Evolutionary conservation across 2,113 vertebrate species (phyloP), one percentile per base, ranked within the genome.

Genomic region (Probosciger aterrimus): DNA sequence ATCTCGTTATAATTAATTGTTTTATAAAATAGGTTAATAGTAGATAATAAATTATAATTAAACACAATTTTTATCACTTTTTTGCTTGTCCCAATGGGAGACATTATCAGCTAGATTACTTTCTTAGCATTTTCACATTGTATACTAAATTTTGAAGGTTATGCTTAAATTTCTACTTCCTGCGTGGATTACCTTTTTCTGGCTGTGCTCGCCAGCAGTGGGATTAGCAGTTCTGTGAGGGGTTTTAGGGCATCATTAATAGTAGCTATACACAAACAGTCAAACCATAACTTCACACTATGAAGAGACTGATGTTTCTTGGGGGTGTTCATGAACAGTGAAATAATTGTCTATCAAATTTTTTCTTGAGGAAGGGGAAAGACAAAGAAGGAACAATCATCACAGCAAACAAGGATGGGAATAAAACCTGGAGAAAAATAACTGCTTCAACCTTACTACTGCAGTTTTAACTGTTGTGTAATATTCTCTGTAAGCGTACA

Each of bases 11-110:
- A 69, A 84, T 70, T 60, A 2, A 8, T 49, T 83, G 20, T 35
- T 80, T 92, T 83, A 80, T 60, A 71, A 88, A 92, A 82, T 19
- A 86, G 30, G 20, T 62, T 90, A 86, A 57, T 64, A 68, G 13
- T 78, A 88, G 47, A 25, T 55, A 82, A 57, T 35, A 75, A 76
- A 4, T 90, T 47, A 47, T 25, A 93, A 81, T 68, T 75, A 68
- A 93, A 78, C 10, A 78, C 12, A 0, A 1, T 6, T 67, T 60
- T 4, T 47, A 46, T 30, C 24, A 2, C 7, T 83, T 62, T 60
- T 27, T 84, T n/a, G 3, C 9, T 65, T 69, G 4, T 57, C 9
- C 4, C 7, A 64, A 7, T 0, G 1, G 33, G 10, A 64, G 49
- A 43, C 30, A 60, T 14, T 74, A 68, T 33, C 47, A 81, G 50